Percentiles rank a stretch among this genome's conserved stretches.
These are phyloP conservation scores for Tachina lurida DNA, from an alignment of 2,888 invertebrate genomes.

Conservation along the genomic window DNA sequence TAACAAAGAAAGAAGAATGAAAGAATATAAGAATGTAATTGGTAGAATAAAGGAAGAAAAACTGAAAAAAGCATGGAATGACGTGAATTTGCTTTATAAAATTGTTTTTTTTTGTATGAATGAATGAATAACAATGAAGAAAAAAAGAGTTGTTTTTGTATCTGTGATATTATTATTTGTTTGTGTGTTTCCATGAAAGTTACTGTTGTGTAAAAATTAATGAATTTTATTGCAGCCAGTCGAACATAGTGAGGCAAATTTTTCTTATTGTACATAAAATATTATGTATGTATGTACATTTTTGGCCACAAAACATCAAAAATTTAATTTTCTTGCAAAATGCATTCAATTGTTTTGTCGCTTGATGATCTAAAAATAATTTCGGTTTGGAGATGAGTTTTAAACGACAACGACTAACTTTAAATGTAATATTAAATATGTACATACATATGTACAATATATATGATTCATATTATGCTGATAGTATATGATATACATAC, in stretches of 20 bases:
- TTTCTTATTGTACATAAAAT: neutral
- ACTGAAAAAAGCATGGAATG: constrained; percentile 62
- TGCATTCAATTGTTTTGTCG: too few relatives aligned
- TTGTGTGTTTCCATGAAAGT: constrained; percentile 36
- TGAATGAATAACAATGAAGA: constrained; percentile 44
- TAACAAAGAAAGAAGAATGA: constrained; percentile 10
- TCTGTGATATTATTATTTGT: constrained; percentile 14
- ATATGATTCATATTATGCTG: neutral
- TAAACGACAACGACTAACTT: too few relatives aligned
- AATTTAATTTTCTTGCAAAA: too few relatives aligned
- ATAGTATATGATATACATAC: neutral
- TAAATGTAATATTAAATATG: too few relatives aligned
- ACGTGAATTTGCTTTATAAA: constrained; percentile 58
- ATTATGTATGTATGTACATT: neutral
- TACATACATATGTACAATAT: neutral
- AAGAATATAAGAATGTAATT: constrained; percentile 45
- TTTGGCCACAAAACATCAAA: too few relatives aligned
- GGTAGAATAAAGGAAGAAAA: constrained; percentile 49
- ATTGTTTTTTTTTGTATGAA: constrained; percentile 48
- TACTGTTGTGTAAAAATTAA: neutral
- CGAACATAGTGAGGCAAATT: neutral
- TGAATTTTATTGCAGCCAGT: constrained; percentile 1
- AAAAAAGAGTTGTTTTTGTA: constrained; percentile 27
- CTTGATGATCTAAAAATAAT: too few relatives aligned
- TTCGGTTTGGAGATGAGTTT: too few relatives aligned